phyloP scores from a whole-genome alignment of 2,113 vertebrate genomes.

The Bos taurus region DNA sequence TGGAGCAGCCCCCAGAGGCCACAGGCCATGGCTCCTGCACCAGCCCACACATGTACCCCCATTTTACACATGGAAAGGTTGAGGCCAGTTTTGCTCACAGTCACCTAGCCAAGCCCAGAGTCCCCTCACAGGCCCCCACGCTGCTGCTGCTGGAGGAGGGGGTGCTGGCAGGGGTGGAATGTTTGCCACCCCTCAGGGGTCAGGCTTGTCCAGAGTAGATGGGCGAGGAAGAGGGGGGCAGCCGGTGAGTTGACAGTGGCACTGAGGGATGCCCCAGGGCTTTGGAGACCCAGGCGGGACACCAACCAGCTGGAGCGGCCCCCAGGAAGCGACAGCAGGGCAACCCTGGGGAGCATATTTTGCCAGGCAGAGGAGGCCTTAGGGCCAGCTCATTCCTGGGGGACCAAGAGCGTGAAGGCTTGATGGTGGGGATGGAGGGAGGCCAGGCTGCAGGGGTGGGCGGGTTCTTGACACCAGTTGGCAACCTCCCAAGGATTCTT shows the following conservation, averaged over 20 bases:
- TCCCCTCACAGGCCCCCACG: not conserved
- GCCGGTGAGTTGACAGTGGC: not conserved
- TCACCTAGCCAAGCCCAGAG: not conserved
- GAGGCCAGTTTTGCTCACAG: not conserved
- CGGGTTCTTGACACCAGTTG: too few relatives aligned
- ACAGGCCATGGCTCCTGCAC: too few relatives aligned
- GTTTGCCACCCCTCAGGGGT: not conserved
- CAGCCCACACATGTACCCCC: not conserved
- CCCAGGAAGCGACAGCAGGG: not conserved
- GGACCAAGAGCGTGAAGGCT: not conserved
- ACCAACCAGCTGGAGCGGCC: not conserved
- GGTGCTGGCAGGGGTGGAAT: not conserved
- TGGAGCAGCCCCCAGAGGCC: not conserved
- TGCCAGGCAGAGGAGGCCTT: not conserved
- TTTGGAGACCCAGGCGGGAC: not conserved
- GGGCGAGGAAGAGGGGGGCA: not conserved
- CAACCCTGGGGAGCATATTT: not conserved
- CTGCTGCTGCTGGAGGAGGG: not conserved
- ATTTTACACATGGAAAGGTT: not conserved
- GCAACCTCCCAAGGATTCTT: not conserved
- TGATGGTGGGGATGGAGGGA: too few relatives aligned
- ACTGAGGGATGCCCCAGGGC: not conserved
- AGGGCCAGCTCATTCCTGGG: not conserved
- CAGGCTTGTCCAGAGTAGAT: not conserved
- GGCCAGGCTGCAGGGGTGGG: rapidly evolving